A percentile compares a stretch with the other conserved stretches of the same genome.
Evolutionary conservation across 2,888 invertebrate genomes (phyloP).

Genomic region (Latheticus oryzae): DNA sequence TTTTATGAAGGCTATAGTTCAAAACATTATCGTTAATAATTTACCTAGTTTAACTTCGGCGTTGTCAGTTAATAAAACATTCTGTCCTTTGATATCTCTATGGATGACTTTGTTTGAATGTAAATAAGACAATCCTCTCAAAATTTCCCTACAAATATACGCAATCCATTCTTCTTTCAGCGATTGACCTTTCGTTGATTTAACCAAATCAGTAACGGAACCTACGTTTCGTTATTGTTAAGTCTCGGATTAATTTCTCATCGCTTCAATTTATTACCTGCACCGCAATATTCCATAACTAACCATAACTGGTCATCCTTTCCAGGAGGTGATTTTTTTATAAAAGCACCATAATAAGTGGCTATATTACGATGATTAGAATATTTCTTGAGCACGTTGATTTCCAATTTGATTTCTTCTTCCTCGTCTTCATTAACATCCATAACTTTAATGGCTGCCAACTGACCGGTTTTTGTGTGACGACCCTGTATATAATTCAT

Average conservation of each 20-base stretch:
- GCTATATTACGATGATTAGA: conserved; percentile 99
- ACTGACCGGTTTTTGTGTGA: conserved; percentile 99
- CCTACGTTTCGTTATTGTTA: conserved; percentile 64
- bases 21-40: conserved; percentile 43
- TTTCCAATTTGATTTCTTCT: conserved; percentile 99
- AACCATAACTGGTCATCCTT: conserved; percentile 99
- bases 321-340: conserved; percentile 98
- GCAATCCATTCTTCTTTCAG: conserved; percentile 99
- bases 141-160: conserved; percentile 96
- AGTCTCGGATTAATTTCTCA: conserved; percentile 9
- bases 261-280: conserved; percentile 73
- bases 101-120: conserved; percentile 99
- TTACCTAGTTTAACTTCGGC: conserved; percentile 98
- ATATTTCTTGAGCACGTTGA: conserved; percentile 99
- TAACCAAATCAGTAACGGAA: conserved; percentile 98
- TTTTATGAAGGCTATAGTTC: not conserved
- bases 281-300: conserved; percentile 99
- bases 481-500: conserved; percentile 80
- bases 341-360: conserved; percentile 99
- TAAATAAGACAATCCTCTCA: conserved; percentile 95
- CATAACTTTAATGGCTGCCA: conserved; percentile 99
- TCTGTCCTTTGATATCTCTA: conserved; percentile 99
- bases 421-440: conserved; percentile 99
- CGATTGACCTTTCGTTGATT: conserved; percentile 98
- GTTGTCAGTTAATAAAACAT: conserved; percentile 98